Conservation (phyloP, 2,113 vertebrate genomes). For the Alligator sinensis region DNA sequence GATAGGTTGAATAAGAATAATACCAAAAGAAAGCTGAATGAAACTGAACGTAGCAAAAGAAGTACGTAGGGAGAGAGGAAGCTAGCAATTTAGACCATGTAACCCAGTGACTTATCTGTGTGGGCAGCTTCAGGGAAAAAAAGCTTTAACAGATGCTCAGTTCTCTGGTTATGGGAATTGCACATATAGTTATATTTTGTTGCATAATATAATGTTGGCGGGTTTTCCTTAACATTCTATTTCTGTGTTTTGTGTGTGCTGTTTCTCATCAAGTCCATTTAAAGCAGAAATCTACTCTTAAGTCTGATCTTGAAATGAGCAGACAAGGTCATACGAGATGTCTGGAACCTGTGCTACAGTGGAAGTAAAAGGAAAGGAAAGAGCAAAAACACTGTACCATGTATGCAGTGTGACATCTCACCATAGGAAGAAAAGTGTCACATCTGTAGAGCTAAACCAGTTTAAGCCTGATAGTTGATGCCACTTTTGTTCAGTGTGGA, state of each 20-base stretch:
- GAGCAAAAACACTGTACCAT: neutral
- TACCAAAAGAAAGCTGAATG: neutral
- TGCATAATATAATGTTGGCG: neutral
- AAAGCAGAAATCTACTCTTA: neutral
- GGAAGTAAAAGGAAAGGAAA: neutral
- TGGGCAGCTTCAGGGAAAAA: neutral
- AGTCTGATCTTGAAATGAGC: neutral
- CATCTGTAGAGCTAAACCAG: neutral
- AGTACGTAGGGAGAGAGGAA: neutral
- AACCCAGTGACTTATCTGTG: neutral
- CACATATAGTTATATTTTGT: neutral
- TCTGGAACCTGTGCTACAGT: neutral
- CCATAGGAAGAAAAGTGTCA: neutral
- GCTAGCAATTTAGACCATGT: neutral
- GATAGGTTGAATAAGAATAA: neutral
- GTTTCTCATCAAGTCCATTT: neutral
- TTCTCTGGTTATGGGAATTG: no score
- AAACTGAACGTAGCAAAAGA: neutral
- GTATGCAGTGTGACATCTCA: neutral
- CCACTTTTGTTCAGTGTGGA: neutral
- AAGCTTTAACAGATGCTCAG: no score
- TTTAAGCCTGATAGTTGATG: neutral
- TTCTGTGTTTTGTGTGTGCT: neutral
- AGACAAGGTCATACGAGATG: neutral
- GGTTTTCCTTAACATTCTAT: neutral